phyloP scores from a whole-genome alignment of 2,888 invertebrate genomes.

The Eurytoma adleriae region DNA sequence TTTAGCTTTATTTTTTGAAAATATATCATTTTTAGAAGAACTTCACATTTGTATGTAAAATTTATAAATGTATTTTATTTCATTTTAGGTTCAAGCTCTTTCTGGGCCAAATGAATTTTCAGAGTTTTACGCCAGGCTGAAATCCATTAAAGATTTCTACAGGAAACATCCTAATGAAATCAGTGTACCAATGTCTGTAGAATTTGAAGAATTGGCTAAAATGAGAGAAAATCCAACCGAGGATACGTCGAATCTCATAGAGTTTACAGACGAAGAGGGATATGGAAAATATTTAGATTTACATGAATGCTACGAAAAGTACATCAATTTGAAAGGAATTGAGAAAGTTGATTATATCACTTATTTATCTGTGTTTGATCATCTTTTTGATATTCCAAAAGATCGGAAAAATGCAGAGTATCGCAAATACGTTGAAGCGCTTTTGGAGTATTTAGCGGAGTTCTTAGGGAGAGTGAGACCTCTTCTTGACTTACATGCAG shows the following conservation, averaged over 20 bases:
- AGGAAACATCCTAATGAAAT: slow-evolving; percentile 97
- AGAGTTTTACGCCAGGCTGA: slow-evolving; percentile 96
- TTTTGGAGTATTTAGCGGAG: slow-evolving; percentile 91
- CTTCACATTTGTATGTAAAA: neutral
- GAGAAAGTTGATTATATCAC: slow-evolving; percentile 98
- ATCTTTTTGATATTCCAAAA: slow-evolving; percentile 95
- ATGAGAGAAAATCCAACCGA: slow-evolving; percentile 93
- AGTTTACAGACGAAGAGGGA: slow-evolving; percentile 99
- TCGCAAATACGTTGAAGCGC: slow-evolving; percentile 87
- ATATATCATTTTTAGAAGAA: too few relatives aligned
- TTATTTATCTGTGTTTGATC: slow-evolving; percentile 95
- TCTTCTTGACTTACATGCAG: slow-evolving; percentile 87
- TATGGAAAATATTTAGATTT: slow-evolving; percentile 99
- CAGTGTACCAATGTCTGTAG: slow-evolving; percentile 97
- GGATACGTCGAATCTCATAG: slow-evolving; percentile 90
- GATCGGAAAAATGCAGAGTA: slow-evolving; percentile 93
- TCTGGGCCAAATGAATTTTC: slow-evolving; percentile 99
- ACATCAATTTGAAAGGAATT: slow-evolving; percentile 96
- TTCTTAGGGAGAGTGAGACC: slow-evolving; percentile 92
- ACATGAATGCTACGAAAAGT: slow-evolving; percentile 97
- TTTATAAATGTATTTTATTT: slow-evolving; percentile 24
- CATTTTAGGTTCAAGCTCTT: slow-evolving; percentile 80
- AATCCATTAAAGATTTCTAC: slow-evolving; percentile 97
- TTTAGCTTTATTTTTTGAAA: too few relatives aligned
- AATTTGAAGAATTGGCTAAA: slow-evolving; percentile 96